Evolutionary conservation across 2,888 invertebrate species (phyloP).

Genomic region (Drosophila mayaguana): DNA sequence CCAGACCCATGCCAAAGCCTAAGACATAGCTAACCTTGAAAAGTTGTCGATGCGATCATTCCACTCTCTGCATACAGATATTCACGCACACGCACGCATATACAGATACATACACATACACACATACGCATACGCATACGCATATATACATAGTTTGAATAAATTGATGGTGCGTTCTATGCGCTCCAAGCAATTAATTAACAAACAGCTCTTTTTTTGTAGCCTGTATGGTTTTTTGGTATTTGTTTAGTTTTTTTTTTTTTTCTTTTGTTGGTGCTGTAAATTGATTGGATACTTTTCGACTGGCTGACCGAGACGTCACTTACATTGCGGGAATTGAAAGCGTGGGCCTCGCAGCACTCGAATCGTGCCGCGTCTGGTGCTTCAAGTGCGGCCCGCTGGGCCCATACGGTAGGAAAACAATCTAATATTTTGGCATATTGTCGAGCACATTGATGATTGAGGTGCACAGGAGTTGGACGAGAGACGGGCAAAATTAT

Average conservation of each 20-base stretch:
- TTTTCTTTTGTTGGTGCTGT: slow-evolving; percentile 32
- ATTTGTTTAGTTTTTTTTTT: slow-evolving; percentile 4
- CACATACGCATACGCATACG: slow-evolving; percentile 1
- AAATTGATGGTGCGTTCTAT: slow-evolving; percentile 67
- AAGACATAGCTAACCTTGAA: slow-evolving; percentile 75
- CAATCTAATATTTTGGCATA: slow-evolving; percentile 28
- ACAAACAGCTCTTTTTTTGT: slow-evolving; percentile 49
- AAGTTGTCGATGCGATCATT: slow-evolving; percentile 78
- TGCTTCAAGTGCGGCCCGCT: slow-evolving; percentile 23
- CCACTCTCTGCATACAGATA: slow-evolving; percentile 77
- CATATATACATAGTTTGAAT: slow-evolving; percentile 56
- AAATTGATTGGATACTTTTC: slow-evolving; percentile 51
- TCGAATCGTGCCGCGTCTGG: slow-evolving; percentile 25
- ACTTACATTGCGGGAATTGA: slow-evolving; percentile 32
- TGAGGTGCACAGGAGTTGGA: slow-evolving; percentile 10
- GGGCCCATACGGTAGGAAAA: slow-evolving; percentile 23
- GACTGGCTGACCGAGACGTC: slow-evolving; percentile 34
- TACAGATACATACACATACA: slow-evolving; percentile 18
- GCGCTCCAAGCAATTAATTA: slow-evolving; percentile 73
- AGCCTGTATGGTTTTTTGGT: slow-evolving; percentile 16
- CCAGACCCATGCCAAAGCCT: slow-evolving; percentile 1
- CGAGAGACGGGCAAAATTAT: neutral
- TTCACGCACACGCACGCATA: slow-evolving; percentile 23
- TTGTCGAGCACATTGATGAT: slow-evolving; percentile 23
- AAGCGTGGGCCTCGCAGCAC: slow-evolving; percentile 25